phyloP scores from a whole-genome alignment of 2,888 invertebrate species.

The Phorcus lineatus region DNA sequence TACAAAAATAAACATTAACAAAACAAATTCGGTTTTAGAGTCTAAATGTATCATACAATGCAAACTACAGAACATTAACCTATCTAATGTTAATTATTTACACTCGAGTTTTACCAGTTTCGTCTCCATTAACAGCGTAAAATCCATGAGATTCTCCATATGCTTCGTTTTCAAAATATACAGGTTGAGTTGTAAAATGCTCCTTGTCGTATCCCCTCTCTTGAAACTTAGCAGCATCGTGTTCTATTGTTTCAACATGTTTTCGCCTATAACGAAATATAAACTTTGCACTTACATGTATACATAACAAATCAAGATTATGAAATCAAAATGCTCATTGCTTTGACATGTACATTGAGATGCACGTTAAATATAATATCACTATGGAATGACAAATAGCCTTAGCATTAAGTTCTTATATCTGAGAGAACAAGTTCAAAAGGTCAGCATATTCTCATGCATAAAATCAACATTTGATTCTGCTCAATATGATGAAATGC shows the following conservation, averaged over 20 bases:
- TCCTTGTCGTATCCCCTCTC: slow-evolving; percentile 38
- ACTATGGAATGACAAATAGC: too few relatives aligned
- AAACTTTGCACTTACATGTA: neutral
- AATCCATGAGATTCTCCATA: slow-evolving; percentile 25
- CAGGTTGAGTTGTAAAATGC: slow-evolving; percentile 40
- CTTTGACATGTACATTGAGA: too few relatives aligned
- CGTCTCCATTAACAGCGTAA: slow-evolving; percentile 31
- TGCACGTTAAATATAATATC: too few relatives aligned
- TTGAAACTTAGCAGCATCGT: slow-evolving; percentile 37
- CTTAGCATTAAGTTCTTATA: too few relatives aligned
- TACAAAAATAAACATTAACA: neutral
- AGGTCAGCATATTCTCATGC: too few relatives aligned
- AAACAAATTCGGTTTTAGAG: neutral
- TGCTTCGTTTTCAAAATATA: slow-evolving; percentile 40
- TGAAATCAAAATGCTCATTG: too few relatives aligned
- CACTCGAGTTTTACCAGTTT: neutral
- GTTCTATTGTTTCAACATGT: slow-evolving; percentile 37
- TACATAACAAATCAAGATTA: too few relatives aligned
- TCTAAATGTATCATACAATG: neutral
- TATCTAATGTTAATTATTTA: neutral
- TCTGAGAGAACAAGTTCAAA: too few relatives aligned
- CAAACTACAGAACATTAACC: too few relatives aligned
- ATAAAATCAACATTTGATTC: too few relatives aligned
- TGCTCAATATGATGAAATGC: too few relatives aligned
- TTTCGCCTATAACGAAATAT: slow-evolving; percentile 26